Conservation (phyloP, 2,113 vertebrate genomes). For the Taxidea taxus region DNA sequence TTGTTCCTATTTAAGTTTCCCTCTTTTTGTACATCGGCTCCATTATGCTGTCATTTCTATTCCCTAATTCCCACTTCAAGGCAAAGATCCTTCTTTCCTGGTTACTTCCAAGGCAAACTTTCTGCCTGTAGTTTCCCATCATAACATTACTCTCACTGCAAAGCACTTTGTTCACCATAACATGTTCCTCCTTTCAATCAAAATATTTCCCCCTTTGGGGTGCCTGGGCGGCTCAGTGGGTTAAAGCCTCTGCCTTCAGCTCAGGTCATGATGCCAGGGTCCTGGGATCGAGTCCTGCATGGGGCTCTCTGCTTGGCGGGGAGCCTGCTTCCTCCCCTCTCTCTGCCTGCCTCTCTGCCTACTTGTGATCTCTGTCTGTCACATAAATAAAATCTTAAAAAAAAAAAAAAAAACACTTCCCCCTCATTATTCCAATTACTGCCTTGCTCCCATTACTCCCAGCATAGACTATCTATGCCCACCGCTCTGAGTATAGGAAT, state of each 20-base stretch:
- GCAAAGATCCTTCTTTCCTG: background rate
- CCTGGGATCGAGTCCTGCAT: too few relatives aligned
- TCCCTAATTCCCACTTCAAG: background rate
- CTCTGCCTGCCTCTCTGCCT: too few relatives aligned
- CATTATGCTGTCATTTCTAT: background rate
- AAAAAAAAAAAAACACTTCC: background rate
- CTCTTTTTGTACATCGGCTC: background rate
- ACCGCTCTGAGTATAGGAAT: background rate
- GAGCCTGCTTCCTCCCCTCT: too few relatives aligned
- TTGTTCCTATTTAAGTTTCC: background rate
- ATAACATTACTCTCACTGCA: background rate
- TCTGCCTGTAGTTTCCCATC: background rate
- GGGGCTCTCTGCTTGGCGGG: too few relatives aligned
- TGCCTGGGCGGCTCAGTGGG: too few relatives aligned
- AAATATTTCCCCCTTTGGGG: background rate
- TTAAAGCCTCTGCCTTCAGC: too few relatives aligned
- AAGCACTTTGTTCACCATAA: background rate
- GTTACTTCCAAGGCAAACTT: background rate
- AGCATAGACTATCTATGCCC: background rate
- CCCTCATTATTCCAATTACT: background rate
- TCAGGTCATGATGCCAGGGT: too few relatives aligned
- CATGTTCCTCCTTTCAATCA: background rate
- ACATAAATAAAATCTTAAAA: too few relatives aligned
- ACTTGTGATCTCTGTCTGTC: too few relatives aligned
- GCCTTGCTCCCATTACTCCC: background rate